A percentile compares a stretch with the other conserved stretches of the same genome.
Evolutionary conservation across 2,113 vertebrate genomes (phyloP).

Genomic region (Gadus macrocephalus): DNA sequence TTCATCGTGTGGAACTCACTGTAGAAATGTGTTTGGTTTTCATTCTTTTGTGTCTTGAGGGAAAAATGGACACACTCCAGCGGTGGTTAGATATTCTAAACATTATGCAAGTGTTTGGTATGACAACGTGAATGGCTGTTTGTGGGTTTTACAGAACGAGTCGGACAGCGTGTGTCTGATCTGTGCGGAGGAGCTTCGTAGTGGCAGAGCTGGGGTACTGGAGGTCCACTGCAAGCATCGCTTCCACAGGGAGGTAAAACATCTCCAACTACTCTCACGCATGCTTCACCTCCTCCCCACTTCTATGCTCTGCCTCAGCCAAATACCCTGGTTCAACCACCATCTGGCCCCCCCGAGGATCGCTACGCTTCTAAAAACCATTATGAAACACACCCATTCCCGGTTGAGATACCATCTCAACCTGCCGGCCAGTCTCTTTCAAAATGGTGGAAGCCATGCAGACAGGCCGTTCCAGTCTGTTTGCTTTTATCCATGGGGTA

Average conservation of each 20-base stretch:
- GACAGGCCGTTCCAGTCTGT: no score
- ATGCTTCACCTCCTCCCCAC: slow-evolving; percentile 5
- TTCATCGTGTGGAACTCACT: no score
- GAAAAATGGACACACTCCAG: no score
- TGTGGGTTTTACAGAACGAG: slow-evolving; percentile 44
- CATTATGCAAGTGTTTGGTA: no score
- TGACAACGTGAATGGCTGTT: no score
- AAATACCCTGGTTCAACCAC: neutral
- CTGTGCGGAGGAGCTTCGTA: slow-evolving; percentile 59
- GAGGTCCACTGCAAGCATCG: slow-evolving; percentile 63
- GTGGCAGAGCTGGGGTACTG: slow-evolving; percentile 35
- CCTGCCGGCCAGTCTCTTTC: no score
- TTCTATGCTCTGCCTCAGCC: neutral
- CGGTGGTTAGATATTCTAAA: no score
- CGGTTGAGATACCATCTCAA: no score
- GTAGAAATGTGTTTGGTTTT: no score
- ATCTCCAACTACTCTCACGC: neutral
- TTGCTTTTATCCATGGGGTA: neutral
- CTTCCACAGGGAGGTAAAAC: slow-evolving; percentile 69
- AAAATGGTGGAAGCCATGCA: no score
- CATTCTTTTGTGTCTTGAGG: no score
- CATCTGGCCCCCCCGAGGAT: neutral
- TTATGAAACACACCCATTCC: neutral
- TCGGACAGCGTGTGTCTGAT: slow-evolving; percentile 54
- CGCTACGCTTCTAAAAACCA: no score